phyloP scores from a whole-genome alignment of 1,140 invertebrate genomes.

The Brachionus sp. region DNA sequence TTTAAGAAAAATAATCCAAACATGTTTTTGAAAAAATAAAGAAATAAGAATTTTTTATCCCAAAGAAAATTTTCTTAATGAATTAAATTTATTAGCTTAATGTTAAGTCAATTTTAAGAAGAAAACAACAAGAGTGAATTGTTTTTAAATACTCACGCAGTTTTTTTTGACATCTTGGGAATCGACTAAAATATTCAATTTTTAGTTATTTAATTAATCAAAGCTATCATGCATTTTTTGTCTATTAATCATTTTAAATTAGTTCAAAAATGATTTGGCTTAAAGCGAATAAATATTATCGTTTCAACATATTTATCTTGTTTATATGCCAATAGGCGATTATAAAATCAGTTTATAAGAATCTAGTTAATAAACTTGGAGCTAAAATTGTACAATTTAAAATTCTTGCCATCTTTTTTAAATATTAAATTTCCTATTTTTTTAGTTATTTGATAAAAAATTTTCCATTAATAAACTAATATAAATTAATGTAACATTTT shows the following conservation, averaged over 20 bases:
- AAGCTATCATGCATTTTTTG: not conserved
- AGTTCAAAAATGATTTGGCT: not conserved
- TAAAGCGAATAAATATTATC: not conserved
- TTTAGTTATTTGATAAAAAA: too few species aligned
- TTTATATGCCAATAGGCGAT: not conserved
- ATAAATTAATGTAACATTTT: too few species aligned
- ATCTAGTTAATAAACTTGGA: not conserved
- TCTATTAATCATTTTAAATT: not conserved
- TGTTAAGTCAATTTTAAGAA: not conserved
- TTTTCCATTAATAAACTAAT: too few species aligned
- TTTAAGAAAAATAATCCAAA: too few species aligned
- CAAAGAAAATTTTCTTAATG: too few species aligned
- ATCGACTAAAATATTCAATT: not conserved
- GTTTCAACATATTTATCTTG: not conserved
- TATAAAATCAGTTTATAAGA: not conserved
- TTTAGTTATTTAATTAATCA: not conserved
- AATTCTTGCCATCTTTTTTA: not conserved
- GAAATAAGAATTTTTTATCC: too few species aligned
- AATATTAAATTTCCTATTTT: not conserved
- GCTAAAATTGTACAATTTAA: not conserved
- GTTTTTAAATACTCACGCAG: not conserved
- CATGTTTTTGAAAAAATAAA: too few species aligned
- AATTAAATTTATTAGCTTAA: too few species aligned
- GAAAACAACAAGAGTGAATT: not conserved
- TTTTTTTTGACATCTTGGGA: not conserved